A percentile compares a stretch with the other conserved stretches of the same genome.
These are phyloP conservation scores for Chaitophorus viminalis DNA, from an alignment of 2,888 invertebrate species.

Conservation along the genomic window DNA sequence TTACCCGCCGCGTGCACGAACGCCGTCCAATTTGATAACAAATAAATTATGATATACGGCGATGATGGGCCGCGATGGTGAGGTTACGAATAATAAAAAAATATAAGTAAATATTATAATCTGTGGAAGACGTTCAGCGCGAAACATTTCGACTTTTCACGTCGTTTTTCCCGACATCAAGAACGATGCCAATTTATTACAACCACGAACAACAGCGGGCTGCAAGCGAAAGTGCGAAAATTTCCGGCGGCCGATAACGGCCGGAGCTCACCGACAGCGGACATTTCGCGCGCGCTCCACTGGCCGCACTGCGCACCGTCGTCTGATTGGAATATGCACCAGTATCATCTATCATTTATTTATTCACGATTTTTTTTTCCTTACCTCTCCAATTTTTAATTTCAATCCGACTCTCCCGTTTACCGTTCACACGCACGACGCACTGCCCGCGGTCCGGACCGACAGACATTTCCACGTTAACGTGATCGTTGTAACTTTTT, in stretches of 20 bases:
- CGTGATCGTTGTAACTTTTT: not conserved
- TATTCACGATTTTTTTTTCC: slow-evolving; percentile 30
- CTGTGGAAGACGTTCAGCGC: no score
- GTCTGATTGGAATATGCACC: slow-evolving; percentile 51
- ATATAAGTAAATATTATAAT: no score
- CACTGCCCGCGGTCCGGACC: not conserved
- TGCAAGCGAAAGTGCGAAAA: not conserved
- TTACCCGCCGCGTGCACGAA: no score
- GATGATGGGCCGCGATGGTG: no score
- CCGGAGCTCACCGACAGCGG: not conserved
- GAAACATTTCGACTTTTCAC: no score
- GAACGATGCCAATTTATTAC: no score
- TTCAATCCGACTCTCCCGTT: not conserved
- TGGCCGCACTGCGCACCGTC: slow-evolving; percentile 20
- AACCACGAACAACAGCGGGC: no score
- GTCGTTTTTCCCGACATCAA: no score
- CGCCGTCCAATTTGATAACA: no score
- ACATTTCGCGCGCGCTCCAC: not conserved
- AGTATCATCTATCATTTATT: slow-evolving; percentile 38
- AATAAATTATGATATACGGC: no score
- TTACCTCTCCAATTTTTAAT: not conserved
- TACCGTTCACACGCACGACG: not conserved
- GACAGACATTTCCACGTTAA: not conserved
- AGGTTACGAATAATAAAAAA: no score
- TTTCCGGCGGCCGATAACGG: not conserved